phyloP scores from a whole-genome alignment of 2,113 vertebrate species.

The Andinoacara biseriatus region DNA sequence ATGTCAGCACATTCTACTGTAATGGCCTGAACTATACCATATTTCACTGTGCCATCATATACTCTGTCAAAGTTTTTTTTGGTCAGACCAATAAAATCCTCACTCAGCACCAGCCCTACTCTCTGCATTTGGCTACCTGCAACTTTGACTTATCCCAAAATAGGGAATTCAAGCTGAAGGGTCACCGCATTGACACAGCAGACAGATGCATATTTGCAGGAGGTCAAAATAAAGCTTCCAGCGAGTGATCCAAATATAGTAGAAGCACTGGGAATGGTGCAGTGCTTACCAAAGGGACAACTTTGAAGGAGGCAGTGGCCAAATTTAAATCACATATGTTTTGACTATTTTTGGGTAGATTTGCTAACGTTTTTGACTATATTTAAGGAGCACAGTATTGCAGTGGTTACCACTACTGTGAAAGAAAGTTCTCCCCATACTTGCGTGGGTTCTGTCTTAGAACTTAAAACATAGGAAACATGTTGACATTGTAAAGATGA shows the following conservation, averaged over 20 bases:
- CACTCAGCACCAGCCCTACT: not conserved
- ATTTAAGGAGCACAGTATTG: no score
- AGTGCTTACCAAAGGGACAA: not conserved
- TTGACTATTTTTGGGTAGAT: no score
- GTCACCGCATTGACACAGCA: not conserved
- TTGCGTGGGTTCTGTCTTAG: no score
- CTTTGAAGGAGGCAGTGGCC: not conserved
- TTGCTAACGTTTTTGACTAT: no score
- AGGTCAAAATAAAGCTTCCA: not conserved
- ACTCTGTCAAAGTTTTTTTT: not conserved
- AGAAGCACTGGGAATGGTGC: not conserved
- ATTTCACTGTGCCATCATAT: not conserved
- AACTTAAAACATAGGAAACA: not conserved
- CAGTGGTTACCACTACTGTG: no score
- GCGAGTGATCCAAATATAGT: not conserved
- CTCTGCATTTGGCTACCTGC: not conserved
- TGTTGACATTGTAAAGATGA: not conserved
- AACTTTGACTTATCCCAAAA: not conserved
- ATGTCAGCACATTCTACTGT: not conserved
- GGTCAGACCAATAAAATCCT: not conserved
- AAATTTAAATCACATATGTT: no score
- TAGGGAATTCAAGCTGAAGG: not conserved
- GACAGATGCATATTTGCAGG: not conserved
- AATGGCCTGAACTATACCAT: not conserved
- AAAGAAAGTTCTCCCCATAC: no score